Evolutionary conservation across 2,888 invertebrate species (phyloP).

Genomic region (Drosophila ezoana): DNA sequence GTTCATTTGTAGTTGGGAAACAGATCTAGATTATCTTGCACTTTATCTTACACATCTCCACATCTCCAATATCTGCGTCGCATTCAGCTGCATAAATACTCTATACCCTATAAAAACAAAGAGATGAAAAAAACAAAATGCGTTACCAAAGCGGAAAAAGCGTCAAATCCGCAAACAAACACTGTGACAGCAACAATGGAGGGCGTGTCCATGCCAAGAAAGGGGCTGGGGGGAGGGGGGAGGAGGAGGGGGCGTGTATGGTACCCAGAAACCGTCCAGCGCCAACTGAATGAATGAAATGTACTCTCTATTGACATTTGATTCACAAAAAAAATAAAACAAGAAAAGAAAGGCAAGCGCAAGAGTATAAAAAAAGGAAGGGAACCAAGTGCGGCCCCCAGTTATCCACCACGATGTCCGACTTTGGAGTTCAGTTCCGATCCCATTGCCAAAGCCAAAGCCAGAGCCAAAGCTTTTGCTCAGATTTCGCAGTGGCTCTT

Average conservation of each 20-base stretch:
- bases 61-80: constrained; percentile 19
- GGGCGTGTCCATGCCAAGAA: constrained; percentile 42
- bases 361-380: constrained; percentile 12
- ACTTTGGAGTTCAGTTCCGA: constrained; percentile 43
- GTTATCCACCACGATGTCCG: constrained; percentile 39
- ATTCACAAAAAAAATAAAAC: constrained; percentile 53
- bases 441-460: constrained; percentile 57
- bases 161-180: constrained; percentile 80
- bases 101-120: constrained; percentile 20
- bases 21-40: constrained; percentile 2
- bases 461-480: constrained; percentile 60
- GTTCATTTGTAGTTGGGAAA: background rate
- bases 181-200: constrained; percentile 75
- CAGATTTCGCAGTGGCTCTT: constrained; percentile 64
- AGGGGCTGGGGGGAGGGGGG: background rate
- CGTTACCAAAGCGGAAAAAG: constrained; percentile 70
- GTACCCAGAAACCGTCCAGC: constrained; percentile 36
- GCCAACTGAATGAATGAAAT: constrained; percentile 77
- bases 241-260: constrained; percentile 5
- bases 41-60: constrained; percentile 22
- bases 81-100: constrained; percentile 44
- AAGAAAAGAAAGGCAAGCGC: constrained; percentile 4
- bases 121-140: constrained; percentile 47
- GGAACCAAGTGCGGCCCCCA: constrained; percentile 11
- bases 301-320: constrained; percentile 81